Evolutionary conservation across 2,888 invertebrate genomes (phyloP).

Genomic region (Teinopalpus imperialis): DNA sequence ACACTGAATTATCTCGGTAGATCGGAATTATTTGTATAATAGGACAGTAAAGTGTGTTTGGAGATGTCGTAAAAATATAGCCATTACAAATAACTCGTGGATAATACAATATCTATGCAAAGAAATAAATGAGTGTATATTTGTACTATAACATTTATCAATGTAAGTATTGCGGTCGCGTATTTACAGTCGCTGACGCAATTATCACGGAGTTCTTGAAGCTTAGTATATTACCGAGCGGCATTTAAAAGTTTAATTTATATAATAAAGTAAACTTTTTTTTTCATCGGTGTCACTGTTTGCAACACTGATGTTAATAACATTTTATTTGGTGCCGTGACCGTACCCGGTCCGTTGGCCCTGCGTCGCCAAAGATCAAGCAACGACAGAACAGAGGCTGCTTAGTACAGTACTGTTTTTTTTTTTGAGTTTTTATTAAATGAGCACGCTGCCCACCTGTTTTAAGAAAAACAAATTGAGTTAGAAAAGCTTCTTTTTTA

Average conservation of each 20-base stretch:
- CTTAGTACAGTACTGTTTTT: too few species aligned
- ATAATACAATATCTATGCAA: slow-evolving; percentile 7
- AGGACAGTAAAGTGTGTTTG: too few species aligned
- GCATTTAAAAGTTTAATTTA: slow-evolving; percentile 12
- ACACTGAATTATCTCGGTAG: too few species aligned
- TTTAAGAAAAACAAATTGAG: too few species aligned
- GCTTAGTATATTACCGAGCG: not conserved
- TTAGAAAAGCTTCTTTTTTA: too few species aligned
- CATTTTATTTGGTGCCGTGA: slow-evolving; percentile 59
- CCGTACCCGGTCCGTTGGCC: slow-evolving; percentile 49
- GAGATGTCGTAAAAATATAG: slow-evolving; percentile 1
- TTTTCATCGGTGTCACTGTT: slow-evolving; percentile 31
- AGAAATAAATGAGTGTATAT: slow-evolving; percentile 9
- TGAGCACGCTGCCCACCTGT: too few species aligned
- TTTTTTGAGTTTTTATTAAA: too few species aligned
- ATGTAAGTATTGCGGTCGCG: not conserved
- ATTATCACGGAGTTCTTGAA: slow-evolving; percentile 1
- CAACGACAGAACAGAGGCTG: too few species aligned
- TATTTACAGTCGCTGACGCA: slow-evolving; percentile 8
- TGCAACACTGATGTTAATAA: slow-evolving; percentile 54
- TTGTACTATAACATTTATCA: slow-evolving; percentile 9
- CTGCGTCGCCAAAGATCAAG: slow-evolving; percentile 35
- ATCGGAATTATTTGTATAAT: too few species aligned
- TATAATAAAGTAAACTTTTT: slow-evolving; percentile 23
- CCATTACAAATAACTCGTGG: slow-evolving; percentile 1